phyloP scores from a whole-genome alignment of 2,888 invertebrate genomes.

The Entomobrya proxima region DNA sequence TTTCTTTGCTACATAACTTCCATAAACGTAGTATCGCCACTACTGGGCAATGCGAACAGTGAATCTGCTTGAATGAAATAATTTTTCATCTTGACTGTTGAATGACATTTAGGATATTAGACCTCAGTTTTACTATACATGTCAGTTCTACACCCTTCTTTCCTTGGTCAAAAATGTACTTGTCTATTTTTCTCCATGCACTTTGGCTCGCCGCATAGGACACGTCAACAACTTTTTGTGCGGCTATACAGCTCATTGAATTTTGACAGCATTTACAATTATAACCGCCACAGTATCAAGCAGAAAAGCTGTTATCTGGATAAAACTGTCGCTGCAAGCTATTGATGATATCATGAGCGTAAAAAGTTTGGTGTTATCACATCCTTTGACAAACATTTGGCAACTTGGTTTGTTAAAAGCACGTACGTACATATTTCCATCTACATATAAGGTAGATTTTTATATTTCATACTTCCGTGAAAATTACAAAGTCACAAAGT shows the following conservation, averaged over 20 bases:
- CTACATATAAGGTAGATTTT: no score
- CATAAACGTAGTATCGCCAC: neutral
- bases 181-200: neutral
- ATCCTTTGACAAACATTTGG: neutral
- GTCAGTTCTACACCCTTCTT: neutral
- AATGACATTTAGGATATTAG: neutral
- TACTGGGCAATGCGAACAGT: no score
- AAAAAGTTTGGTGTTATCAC: neutral
- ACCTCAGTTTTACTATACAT: neutral
- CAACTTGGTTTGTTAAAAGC: neutral
- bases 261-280: no score
- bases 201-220: neutral
- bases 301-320: neutral
- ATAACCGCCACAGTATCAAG: no score
- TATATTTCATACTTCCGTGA: neutral
- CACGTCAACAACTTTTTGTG: neutral
- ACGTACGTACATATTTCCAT: no score
- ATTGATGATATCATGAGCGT: neutral
- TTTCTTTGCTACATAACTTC: neutral
- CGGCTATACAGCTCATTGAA: no score
- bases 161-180: neutral
- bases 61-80: slow-evolving; percentile 10
- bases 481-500: neutral
- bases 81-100: neutral
- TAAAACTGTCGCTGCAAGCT: neutral